Evolutionary conservation across 2,797 vertebrate species (phyloP), one percentile per base, ranked within the genome.

Genomic region (Peromyscus nudipes): DNA sequence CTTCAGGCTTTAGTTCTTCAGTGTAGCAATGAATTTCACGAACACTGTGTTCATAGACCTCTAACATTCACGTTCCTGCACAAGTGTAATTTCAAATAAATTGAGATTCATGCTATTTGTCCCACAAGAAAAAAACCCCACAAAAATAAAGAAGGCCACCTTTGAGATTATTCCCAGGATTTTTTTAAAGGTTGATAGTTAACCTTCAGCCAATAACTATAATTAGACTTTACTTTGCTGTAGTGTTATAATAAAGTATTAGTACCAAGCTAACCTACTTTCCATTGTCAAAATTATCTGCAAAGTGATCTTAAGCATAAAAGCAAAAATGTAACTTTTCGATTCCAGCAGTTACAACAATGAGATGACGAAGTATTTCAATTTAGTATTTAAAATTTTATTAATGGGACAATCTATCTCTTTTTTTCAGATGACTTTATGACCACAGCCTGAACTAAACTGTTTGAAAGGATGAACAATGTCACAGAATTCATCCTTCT

Each of bases 401-500:
- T 71, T 31, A 52, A 73, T 40, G n/a, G 17, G 34, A 9, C 52
- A 31, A 23, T 16, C 21, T 79, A 7, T 55, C 1, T 5, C 27
- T 71, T 16, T 69, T 52, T 81, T 69, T 31, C n/a, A 81, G 77
- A 65, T 91, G 3, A 7, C 12, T 31, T 29, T 55, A 67, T 31
- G 13, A 1, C 4, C 11, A 31, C 6, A 81, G 12, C 25, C 16
- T 31, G 34, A 16, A 16, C 62, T 69, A 31, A 81, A 69, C 1
- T 4, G 11, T 57, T 5, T 2, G 27, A 40, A 67, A 81, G 34
- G 16, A 91, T 91, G 89, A 80, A 8, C 1, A 97, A 94, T 31
- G 85, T 96, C 9, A 94, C 92, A 34, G 92, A 97, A 96, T 98
- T 97, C 93, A 89, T 96, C 11, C 64, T 97, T 0, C 86, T 97